A percentile compares a stretch with the other conserved stretches of the same genome.
These are phyloP conservation scores for Sitodiplosis mosellana DNA, from an alignment of 1,140 invertebrate genomes.

Conservation along the genomic window DNA sequence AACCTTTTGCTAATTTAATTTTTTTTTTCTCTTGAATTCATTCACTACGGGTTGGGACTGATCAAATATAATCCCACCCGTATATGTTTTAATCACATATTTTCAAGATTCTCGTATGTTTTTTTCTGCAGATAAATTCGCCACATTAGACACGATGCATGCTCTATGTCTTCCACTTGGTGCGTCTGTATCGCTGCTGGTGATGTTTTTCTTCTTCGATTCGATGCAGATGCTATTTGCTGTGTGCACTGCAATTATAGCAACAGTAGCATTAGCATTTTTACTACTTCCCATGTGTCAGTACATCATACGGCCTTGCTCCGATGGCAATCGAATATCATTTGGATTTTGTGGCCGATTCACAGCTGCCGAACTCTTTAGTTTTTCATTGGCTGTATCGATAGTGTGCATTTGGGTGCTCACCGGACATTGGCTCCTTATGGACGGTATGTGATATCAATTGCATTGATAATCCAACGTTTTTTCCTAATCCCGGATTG, in stretches of 20 bases:
- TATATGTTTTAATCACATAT: background rate
- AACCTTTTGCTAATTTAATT: no score
- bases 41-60: background rate
- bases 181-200: slow-evolving; percentile 83
- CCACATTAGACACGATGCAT: slow-evolving; percentile 87
- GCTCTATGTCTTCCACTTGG: slow-evolving; percentile 89
- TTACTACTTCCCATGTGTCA: slow-evolving; percentile 92
- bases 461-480: slow-evolving; percentile 5
- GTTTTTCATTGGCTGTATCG: slow-evolving; percentile 76
- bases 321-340: slow-evolving; percentile 73
- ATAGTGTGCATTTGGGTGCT: slow-evolving; percentile 94
- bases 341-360: slow-evolving; percentile 80
- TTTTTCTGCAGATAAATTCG: slow-evolving; percentile 17
- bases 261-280: slow-evolving; percentile 89
- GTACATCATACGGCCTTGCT: slow-evolving; percentile 78
- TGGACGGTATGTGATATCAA: slow-evolving; percentile 55
- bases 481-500: no score
- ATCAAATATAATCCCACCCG: background rate
- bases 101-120: background rate
- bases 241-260: slow-evolving; percentile 92
- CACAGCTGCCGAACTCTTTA: slow-evolving; percentile 82
- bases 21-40: slow-evolving; percentile 3
- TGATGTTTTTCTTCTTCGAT: slow-evolving; percentile 99
- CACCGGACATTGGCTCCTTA: slow-evolving; percentile 92
- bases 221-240: slow-evolving; percentile 96